A percentile compares a stretch with the other conserved stretches of the same genome.
Evolutionary conservation across 1,140 invertebrate species (phyloP).

Genomic region (Calycopis cecrops): DNA sequence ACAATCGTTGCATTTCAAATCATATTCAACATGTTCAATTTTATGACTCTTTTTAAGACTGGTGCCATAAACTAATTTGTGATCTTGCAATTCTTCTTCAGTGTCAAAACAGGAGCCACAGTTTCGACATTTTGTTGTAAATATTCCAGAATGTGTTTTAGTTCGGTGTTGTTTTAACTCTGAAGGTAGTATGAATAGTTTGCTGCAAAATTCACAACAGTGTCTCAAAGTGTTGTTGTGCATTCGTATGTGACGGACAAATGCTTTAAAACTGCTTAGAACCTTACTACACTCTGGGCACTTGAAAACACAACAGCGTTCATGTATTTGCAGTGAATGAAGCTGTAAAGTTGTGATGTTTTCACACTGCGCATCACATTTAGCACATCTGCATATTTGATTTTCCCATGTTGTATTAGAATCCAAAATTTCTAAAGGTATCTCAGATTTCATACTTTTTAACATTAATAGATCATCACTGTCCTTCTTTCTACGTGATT

Average conservation of each 20-base stretch:
- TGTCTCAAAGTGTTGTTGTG: constrained; percentile 49
- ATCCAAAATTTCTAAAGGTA: constrained; percentile 25
- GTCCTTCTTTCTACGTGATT: constrained; percentile 36
- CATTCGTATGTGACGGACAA: constrained; percentile 46
- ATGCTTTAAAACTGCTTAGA: constrained; percentile 39
- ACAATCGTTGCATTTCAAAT: constrained; percentile 56
- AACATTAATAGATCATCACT: constrained; percentile 17
- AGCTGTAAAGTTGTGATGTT: constrained; percentile 50
- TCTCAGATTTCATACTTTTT: constrained; percentile 15
- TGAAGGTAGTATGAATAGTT: constrained; percentile 34
- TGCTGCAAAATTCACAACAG: constrained; percentile 61
- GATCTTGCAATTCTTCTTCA: constrained; percentile 46
- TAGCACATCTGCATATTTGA: constrained; percentile 52
- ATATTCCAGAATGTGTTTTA: constrained; percentile 34
- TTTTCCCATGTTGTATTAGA: constrained; percentile 50
- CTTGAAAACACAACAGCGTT: constrained; percentile 52
- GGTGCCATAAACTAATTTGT: constrained; percentile 42
- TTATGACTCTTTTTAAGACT: constrained; percentile 24
- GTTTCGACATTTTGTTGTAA: constrained; percentile 42
- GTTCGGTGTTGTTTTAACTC: constrained; percentile 47
- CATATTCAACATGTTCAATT: constrained; percentile 23
- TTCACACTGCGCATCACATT: constrained; percentile 59
- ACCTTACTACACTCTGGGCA: constrained; percentile 54
- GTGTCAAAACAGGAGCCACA: constrained; percentile 51
- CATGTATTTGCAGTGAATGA: constrained; percentile 58